Conservation (phyloP, 2,113 vertebrate species). For the Pagrus major region DNA sequence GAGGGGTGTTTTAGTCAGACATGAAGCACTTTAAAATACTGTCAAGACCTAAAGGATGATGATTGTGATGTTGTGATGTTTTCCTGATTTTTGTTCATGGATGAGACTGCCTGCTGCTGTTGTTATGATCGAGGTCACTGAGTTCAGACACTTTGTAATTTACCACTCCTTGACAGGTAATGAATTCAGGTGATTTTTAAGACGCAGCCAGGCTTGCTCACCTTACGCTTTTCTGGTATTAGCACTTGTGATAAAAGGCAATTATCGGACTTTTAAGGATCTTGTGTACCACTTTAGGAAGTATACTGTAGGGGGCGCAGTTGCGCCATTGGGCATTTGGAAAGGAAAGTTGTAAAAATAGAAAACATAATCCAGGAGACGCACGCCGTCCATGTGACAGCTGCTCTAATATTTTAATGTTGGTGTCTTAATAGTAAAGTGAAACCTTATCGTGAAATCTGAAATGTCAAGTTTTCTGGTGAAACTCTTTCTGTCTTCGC, state of each 20-base stretch:
- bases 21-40: no score
- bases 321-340: not conserved
- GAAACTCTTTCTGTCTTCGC: not conserved
- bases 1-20: not conserved
- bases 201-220: not conserved
- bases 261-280: not conserved
- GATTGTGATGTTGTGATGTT: no score
- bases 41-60: not conserved
- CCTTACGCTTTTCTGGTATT: not conserved
- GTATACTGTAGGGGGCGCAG: slow-evolving; percentile 68
- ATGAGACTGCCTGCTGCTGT: not conserved
- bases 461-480: not conserved
- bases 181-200: not conserved
- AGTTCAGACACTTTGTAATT: not conserved
- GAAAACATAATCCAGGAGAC: not conserved
- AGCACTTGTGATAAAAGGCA: not conserved
- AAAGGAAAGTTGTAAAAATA: not conserved
- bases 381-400: slow-evolving; percentile 13
- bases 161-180: not conserved
- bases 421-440: slow-evolving; percentile 6
- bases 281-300: no score
- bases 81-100: not conserved
- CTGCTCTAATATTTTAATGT: not conserved
- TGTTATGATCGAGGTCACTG: slow-evolving; percentile 1
- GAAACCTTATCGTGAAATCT: slow-evolving; percentile 25